Conservation (phyloP, 2,113 vertebrate genomes). For the Microtus pennsylvanicus region DNA sequence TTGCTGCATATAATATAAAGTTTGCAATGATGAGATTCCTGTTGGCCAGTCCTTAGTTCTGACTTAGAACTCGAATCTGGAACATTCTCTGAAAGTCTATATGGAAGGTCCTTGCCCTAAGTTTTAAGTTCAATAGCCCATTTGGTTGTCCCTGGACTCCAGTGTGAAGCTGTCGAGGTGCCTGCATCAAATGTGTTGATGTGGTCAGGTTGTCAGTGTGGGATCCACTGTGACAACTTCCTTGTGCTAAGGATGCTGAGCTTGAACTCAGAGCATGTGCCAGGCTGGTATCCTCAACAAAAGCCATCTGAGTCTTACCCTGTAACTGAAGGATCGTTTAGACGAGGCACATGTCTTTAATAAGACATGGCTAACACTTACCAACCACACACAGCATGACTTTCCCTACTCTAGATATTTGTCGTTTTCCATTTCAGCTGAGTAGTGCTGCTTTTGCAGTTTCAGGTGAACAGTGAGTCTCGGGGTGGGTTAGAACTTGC, state of each 20-base stretch:
- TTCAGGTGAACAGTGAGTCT: not conserved
- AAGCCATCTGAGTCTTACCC: not conserved
- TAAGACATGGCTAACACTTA: not conserved
- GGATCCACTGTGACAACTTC: not conserved
- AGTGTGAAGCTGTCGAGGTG: not conserved
- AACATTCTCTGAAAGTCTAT: not conserved
- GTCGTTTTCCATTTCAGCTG: not conserved
- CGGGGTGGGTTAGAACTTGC: not conserved
- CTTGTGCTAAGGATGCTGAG: not conserved
- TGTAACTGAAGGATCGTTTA: not conserved
- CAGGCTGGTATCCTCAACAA: not conserved
- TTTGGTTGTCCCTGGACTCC: not conserved
- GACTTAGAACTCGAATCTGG: not conserved
- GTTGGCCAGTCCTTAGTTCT: not conserved
- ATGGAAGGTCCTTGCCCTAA: not conserved
- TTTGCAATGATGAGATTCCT: not conserved
- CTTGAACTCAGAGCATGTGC: not conserved
- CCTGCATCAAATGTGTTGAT: not conserved
- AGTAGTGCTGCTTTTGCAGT: not conserved
- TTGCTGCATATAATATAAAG: not conserved
- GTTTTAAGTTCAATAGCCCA: not conserved
- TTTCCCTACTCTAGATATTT: not conserved
- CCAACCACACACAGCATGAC: not conserved
- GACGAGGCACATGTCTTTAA: not conserved
- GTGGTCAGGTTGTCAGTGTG: not conserved